Percentiles rank a stretch among this genome's conserved stretches.
These are phyloP conservation scores for Amblyjoppa fuscipennis DNA, from an alignment of 2,888 invertebrate species.

Conservation along the genomic window DNA sequence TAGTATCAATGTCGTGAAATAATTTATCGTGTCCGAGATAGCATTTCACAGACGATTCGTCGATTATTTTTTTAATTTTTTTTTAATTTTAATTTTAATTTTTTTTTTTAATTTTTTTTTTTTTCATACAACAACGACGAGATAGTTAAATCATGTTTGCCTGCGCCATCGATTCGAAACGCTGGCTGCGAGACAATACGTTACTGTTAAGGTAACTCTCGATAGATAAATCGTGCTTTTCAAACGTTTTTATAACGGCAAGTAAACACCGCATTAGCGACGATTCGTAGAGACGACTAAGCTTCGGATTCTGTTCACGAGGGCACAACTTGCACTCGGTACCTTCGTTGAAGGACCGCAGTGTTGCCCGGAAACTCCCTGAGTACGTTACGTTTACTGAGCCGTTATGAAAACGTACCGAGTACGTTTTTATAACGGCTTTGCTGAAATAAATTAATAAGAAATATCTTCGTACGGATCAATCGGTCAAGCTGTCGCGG, in stretches of 20 bases:
- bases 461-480: neutral
- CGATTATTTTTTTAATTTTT: neutral
- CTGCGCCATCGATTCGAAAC: conserved; percentile 87
- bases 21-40: neutral
- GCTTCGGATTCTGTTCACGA: too few species aligned
- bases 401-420: too few species aligned
- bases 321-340: too few species aligned
- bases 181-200: conserved; percentile 86
- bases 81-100: neutral
- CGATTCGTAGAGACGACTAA: too few species aligned
- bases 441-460: neutral
- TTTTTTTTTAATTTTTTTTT: neutral
- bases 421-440: neutral
- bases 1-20: neutral
- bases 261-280: too few species aligned
- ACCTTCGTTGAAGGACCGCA: too few species aligned
- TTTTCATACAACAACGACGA: neutral
- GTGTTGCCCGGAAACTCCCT: too few species aligned
- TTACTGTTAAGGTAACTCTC: conserved; percentile 82
- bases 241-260: neutral
- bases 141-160: conserved; percentile 86
- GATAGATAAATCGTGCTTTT: neutral
- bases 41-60: neutral
- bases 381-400: too few species aligned
- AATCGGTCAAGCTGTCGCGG: neutral